Evolutionary conservation across 2,888 invertebrate species (phyloP), one percentile per base, ranked within the genome.

Genomic region (Archaeoteleia sp.): DNA sequence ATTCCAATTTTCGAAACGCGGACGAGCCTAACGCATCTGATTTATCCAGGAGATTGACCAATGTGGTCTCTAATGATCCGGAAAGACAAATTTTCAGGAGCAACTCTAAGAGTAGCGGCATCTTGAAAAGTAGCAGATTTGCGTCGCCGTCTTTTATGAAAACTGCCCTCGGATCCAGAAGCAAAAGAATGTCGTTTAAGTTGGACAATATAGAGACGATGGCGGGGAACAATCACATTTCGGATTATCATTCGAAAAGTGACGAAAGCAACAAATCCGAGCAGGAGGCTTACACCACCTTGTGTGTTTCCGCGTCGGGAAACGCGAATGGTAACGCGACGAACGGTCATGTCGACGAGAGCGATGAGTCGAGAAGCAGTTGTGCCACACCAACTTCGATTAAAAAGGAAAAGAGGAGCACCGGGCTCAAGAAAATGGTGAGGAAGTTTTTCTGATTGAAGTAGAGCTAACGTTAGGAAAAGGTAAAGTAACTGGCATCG

Each of bases 361-460:
- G 82, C 61, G 78, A 83, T 45, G 78, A 83, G 25, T 79, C 80
- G 8, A 77, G 80, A 34, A 75, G 76, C 14, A 67, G 74, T 46
- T 74, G 77, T 23, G 75, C 74, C 3, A 82, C 79, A 5, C 73
- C 77, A 1, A 71, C 77, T 23, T 68, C 81, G 8, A 71, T 77
- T 25, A 87, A 86, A 63, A 91, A 90, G 77, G 86, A 87, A 70
- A 90, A 89, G 78, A 92, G 91, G 83, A 88, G 87, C 77, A 90
- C 91, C 79, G 89, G 91, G 78, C 88, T 94, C 72, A 93, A 91
- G 83, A 92, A 91, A 86, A 90, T 94, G 82, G 89, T 93, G 81
- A 93, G 90, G 77, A 93, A 93, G 88, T 91, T 94, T 82, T 94
- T 94, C 88, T 92, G 88, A 90, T 82, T 81, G 71, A 88, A 87